phyloP scores from a whole-genome alignment of 2,888 invertebrate species.

The Podabrus alpinus region DNA sequence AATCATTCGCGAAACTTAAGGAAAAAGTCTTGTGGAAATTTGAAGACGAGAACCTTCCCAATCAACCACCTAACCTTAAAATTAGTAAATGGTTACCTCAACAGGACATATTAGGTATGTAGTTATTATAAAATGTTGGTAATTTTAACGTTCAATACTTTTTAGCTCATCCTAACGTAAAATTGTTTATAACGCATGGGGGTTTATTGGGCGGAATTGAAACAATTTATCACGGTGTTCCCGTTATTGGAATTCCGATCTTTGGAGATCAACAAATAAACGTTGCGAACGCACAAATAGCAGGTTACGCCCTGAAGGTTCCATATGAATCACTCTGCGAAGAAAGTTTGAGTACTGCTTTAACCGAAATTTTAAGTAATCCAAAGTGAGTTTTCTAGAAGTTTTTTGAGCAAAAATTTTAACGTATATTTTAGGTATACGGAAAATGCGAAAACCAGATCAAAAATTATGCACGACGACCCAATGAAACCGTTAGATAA shows the following conservation, averaged over 20 bases:
- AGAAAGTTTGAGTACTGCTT: slow-evolving; percentile 48
- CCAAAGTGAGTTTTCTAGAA: slow-evolving; percentile 33
- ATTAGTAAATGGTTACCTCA: slow-evolving; percentile 26
- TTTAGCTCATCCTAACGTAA: background rate
- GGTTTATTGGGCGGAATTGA: slow-evolving; percentile 9
- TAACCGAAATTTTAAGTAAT: slow-evolving; percentile 51
- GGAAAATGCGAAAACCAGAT: slow-evolving; percentile 34
- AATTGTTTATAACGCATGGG: background rate
- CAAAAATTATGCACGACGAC: slow-evolving; percentile 36
- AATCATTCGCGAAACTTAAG: slow-evolving; percentile 45
- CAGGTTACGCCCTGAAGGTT: slow-evolving; percentile 51
- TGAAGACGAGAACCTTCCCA: slow-evolving; percentile 34
- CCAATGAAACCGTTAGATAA: slow-evolving; percentile 37
- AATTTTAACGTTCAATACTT: background rate
- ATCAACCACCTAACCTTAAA: slow-evolving; percentile 16
- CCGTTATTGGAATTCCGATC: slow-evolving; percentile 7
- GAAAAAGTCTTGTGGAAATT: slow-evolving; percentile 51
- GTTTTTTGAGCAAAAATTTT: background rate
- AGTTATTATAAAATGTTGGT: background rate
- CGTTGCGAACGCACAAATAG: slow-evolving; percentile 5
- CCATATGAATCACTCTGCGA: slow-evolving; percentile 51
- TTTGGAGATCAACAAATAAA: slow-evolving; percentile 21
- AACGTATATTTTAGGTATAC: slow-evolving; percentile 33
- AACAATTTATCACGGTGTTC: slow-evolving; percentile 11
- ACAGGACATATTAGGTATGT: slow-evolving; percentile 25